Evolutionary conservation across 2,888 invertebrate genomes (phyloP), one percentile per base, ranked within the genome.

Genomic region (Oasisia sp.): DNA sequence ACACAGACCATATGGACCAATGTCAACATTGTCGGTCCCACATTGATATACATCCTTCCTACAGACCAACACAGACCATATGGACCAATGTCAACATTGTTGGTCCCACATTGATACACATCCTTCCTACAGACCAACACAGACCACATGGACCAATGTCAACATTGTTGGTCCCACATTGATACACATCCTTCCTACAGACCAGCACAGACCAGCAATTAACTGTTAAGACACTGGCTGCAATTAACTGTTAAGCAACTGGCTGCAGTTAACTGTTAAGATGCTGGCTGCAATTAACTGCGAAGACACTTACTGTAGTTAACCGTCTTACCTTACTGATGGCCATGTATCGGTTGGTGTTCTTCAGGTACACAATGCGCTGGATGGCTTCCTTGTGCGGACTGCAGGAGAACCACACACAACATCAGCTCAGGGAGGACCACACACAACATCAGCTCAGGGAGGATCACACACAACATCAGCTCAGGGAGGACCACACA

Each of bases 361-460:
- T 95, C 94, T 96, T 96, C 92, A 96, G 93, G 93, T 94, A 95
- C 2, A 95, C 93, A 32, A 96, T 94, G 91, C 95, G 93, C 94
- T 96, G 96, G 38, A 96, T 95, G 2, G 95, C 94, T 92, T 96
- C 96, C 92, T 96, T 96, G 94, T 96, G 96, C 0, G 96, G 95
- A 93, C 96, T 96, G 94, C 92, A 95, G 92, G 8, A 44, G 91
- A 14, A 89, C 38, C 38, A 38, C 38, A 92, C 27, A 90, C n/a
- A n/a, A 91, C 38, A 91, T 32, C 32, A 91, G 50, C 0, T 5
- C n/a, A 19, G 27, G 0, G 27, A 19, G n/a, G n/a, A n/a, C n/a
- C n/a, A n/a, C n/a, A n/a, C n/a, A n/a, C n/a, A n/a, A n/a, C n/a
- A n/a, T n/a, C n/a, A n/a, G n/a, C n/a, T n/a, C n/a, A n/a, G n/a